Evolutionary conservation across 2,113 vertebrate species (phyloP).

Genomic region (Melanostigma gelatinosum): DNA sequence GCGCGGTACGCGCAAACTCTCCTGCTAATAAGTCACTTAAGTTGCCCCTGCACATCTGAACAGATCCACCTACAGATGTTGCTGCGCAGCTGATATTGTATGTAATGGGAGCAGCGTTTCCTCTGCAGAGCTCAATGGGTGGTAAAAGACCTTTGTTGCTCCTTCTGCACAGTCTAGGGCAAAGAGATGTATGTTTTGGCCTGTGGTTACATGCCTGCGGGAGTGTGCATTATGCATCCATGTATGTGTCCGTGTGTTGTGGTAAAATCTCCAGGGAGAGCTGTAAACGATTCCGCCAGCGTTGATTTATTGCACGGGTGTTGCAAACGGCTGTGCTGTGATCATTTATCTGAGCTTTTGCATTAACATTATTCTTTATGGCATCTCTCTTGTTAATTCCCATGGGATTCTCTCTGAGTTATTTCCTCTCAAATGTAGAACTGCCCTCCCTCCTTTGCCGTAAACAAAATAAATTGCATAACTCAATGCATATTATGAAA

Average conservation of each 20-base stretch:
- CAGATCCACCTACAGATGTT: slow-evolving; percentile 21
- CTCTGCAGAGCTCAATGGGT: slow-evolving; percentile 29
- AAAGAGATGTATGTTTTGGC: not conserved
- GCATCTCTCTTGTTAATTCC: slow-evolving; percentile 12
- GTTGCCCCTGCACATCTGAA: slow-evolving; percentile 15
- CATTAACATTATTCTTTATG: slow-evolving; percentile 45
- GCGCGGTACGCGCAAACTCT: slow-evolving; percentile 39
- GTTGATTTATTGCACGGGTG: slow-evolving; percentile 41
- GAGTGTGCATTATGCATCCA: not conserved
- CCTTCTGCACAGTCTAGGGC: not conserved
- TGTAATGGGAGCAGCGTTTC: not conserved
- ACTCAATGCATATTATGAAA: slow-evolving; percentile 8
- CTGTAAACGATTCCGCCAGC: slow-evolving; percentile 28
- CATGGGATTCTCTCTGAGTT: slow-evolving; percentile 27
- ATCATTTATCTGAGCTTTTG: slow-evolving; percentile 47
- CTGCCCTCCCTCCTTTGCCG: too few species aligned
- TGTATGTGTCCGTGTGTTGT: slow-evolving; percentile 40
- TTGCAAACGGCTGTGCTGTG: slow-evolving; percentile 4
- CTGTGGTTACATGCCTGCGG: slow-evolving; percentile 31
- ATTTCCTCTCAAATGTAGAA: slow-evolving; percentile 3
- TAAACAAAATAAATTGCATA: not conserved
- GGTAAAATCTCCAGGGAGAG: slow-evolving; percentile 55
- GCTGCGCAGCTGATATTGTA: slow-evolving; percentile 8
- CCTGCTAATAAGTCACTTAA: slow-evolving; percentile 38
- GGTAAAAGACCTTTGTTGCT: slow-evolving; percentile 25